These are phyloP conservation scores for cattle (Bos taurus) DNA, from an alignment of 2,113 vertebrate genomes.

Conservation along the genomic window DNA sequence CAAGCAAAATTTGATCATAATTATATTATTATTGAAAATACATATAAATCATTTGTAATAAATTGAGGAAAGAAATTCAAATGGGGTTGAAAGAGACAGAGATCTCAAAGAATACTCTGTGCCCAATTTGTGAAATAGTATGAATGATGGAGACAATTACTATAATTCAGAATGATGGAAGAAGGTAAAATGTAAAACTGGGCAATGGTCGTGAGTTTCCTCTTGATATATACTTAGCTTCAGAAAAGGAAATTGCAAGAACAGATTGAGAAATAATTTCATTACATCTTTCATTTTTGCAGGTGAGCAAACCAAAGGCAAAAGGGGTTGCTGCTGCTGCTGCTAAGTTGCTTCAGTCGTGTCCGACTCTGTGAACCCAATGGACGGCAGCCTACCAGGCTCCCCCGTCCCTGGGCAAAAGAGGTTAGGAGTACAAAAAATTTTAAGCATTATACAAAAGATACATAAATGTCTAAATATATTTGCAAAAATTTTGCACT, in stretches of 20 bases:
- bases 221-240: background rate
- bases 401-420: background rate
- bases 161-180: background rate
- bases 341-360: too few relatives aligned
- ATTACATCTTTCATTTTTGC: background rate
- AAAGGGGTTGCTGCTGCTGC: background rate
- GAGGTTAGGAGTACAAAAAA: background rate
- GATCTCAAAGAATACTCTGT: background rate
- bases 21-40: background rate
- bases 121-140: background rate
- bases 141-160: background rate
- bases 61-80: background rate
- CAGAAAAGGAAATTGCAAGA: background rate
- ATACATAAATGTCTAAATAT: background rate
- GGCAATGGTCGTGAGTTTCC: background rate
- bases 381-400: too few relatives aligned
- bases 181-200: background rate
- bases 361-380: too few relatives aligned
- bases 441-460: background rate
- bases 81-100: rapidly evolving
- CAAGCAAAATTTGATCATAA: background rate
- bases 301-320: background rate
- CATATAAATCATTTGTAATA: background rate
- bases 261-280: background rate
- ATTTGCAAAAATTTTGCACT: background rate